These are phyloP conservation scores for Kradibia gibbosae DNA, from an alignment of 1,140 invertebrate genomes.

Conservation along the genomic window DNA sequence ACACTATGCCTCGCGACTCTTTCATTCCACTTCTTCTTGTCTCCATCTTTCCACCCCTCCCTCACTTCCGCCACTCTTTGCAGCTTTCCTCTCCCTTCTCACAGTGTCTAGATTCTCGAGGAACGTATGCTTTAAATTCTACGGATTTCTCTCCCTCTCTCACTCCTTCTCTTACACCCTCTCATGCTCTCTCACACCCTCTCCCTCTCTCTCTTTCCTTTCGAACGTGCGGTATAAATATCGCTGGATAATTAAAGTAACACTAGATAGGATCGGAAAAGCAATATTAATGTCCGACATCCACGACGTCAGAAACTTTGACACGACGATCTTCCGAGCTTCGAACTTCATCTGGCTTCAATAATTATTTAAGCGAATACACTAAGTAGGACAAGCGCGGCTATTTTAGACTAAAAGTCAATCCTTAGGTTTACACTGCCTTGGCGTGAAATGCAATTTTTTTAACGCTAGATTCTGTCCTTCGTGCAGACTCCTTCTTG, in stretches of 20 bases:
- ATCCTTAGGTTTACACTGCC: background rate
- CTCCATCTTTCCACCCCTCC: too few species aligned
- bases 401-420: slow-evolving; percentile 17
- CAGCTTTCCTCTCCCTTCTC: too few species aligned
- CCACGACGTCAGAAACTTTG: background rate
- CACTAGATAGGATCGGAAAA: background rate
- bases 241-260: background rate
- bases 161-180: too few species aligned
- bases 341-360: slow-evolving; percentile 1
- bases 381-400: background rate
- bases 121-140: too few species aligned
- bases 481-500: background rate
- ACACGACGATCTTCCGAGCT: background rate
- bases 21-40: background rate
- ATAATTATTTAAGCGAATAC: slow-evolving; percentile 24
- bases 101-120: too few species aligned
- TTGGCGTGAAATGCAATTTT: background rate
- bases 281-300: background rate
- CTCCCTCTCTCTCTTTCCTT: background rate
- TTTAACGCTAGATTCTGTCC: background rate
- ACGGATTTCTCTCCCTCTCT: too few species aligned
- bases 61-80: too few species aligned
- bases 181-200: background rate
- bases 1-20: background rate
- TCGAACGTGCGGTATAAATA: background rate